phyloP scores from a whole-genome alignment of 2,113 vertebrate species.

The Hemichromis elongatus region DNA sequence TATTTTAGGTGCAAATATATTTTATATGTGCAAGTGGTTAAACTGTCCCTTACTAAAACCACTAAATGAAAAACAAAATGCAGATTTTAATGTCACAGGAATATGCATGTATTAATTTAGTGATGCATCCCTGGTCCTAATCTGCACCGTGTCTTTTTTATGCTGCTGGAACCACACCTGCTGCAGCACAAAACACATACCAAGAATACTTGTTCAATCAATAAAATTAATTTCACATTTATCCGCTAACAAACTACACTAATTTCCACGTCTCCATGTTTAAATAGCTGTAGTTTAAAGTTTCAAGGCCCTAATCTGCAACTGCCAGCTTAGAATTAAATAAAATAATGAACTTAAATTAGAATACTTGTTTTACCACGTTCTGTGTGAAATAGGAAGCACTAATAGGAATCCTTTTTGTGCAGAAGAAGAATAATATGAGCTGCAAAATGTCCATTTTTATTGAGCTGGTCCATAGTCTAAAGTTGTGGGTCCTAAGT shows the following conservation, averaged over 20 bases:
- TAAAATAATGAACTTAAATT: background rate
- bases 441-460: background rate
- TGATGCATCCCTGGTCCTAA: background rate
- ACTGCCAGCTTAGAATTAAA: background rate
- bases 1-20: background rate
- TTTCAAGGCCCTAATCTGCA: background rate
- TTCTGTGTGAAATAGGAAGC: background rate
- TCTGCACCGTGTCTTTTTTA: background rate
- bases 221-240: fast-evolving
- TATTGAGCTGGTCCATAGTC: background rate
- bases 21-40: background rate
- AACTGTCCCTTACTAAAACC: background rate
- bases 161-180: background rate
- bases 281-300: background rate
- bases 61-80: background rate
- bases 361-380: background rate
- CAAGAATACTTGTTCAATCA: background rate
- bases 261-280: background rate
- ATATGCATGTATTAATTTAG: background rate
- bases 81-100: background rate
- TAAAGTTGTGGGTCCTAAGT: background rate
- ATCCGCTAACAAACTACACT: background rate
- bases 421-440: background rate
- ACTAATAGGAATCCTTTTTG: background rate
- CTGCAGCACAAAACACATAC: background rate